Evolutionary conservation across 1,140 invertebrate genomes (phyloP).

Genomic region (Diploscapter pachys): DNA sequence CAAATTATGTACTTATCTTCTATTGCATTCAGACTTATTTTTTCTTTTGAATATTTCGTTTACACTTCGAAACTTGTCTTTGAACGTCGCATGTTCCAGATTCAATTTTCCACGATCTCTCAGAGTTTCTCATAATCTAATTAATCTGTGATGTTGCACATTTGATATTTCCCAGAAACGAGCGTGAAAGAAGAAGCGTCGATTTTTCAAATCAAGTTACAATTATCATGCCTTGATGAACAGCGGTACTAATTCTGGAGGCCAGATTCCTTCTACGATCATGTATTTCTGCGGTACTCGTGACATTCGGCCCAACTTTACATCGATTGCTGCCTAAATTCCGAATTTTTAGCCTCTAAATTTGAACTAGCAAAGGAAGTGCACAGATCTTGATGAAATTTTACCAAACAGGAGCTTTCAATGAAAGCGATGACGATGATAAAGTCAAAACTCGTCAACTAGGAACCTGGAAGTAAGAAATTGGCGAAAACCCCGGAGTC

Average conservation of each 20-base stretch:
- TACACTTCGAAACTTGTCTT: background rate
- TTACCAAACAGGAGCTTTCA: too few relatives aligned
- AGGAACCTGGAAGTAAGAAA: too few relatives aligned
- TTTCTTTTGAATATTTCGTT: background rate
- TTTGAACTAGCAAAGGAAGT: too few relatives aligned
- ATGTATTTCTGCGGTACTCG: conserved; percentile 54
- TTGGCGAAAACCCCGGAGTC: too few relatives aligned
- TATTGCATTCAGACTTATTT: background rate
- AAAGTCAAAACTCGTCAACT: too few relatives aligned
- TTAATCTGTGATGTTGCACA: too few relatives aligned
- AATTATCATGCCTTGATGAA: conserved; percentile 35
- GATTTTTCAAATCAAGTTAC: background rate
- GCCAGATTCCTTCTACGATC: conserved; percentile 55
- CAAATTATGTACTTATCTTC: conserved; percentile 2
- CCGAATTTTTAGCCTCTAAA: conserved; percentile 14
- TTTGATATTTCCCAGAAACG: background rate
- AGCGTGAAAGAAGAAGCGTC: background rate
- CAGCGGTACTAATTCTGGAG: conserved; percentile 51
- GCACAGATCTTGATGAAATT: too few relatives aligned
- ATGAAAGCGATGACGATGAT: too few relatives aligned
- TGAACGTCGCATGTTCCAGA: too few relatives aligned
- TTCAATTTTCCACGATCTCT: too few relatives aligned
- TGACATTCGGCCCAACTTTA: conserved; percentile 47
- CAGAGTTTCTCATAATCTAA: too few relatives aligned
- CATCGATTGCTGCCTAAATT: conserved; percentile 48